Percentiles rank a stretch among this genome's conserved stretches.
Conservation (phyloP, 2,888 invertebrate genomes). For the Microctonus hyperodae region DNA sequence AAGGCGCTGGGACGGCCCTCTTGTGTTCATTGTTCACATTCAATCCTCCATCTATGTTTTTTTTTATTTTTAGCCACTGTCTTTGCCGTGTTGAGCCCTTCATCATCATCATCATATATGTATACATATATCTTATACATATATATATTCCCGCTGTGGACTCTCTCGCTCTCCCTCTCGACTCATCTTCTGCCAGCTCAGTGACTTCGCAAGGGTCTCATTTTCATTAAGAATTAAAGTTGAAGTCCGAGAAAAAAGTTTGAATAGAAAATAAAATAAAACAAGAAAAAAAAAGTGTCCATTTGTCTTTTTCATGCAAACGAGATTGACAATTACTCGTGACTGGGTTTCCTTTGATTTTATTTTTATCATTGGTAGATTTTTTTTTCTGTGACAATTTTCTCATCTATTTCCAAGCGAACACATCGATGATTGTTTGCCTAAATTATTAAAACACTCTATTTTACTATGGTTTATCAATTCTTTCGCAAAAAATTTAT, state of each 20-base stretch:
- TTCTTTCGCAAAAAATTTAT: too few species aligned
- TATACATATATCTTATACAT: neutral
- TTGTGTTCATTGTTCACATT: constrained; percentile 60
- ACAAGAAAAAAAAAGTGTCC: constrained; percentile 41
- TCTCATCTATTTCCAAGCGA: neutral
- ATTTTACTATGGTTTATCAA: too few species aligned
- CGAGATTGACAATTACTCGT: constrained; percentile 40
- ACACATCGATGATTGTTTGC: neutral
- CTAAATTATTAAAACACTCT: too few species aligned
- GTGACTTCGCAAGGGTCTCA: constrained; percentile 58
- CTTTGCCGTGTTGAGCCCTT: constrained; percentile 24
- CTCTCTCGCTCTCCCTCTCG: constrained; percentile 33
- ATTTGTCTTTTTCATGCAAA: constrained; percentile 54
- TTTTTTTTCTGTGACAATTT: neutral
- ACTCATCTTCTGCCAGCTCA: constrained; percentile 54
- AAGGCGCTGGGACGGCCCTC: constrained; percentile 60
- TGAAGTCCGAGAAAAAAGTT: constrained; percentile 41
- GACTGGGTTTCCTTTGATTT: constrained; percentile 15
- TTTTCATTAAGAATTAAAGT: constrained; percentile 61
- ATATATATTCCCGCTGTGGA: neutral
- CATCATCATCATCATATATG: constrained; percentile 13
- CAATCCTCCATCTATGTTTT: constrained; percentile 44
- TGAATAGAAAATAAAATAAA: neutral
- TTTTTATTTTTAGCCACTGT: constrained; percentile 15
- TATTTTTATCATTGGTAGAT: neutral